Evolutionary conservation across 2,888 invertebrate species (phyloP), one percentile per base, ranked within the genome.

Genomic region (Coelinius sp.): DNA sequence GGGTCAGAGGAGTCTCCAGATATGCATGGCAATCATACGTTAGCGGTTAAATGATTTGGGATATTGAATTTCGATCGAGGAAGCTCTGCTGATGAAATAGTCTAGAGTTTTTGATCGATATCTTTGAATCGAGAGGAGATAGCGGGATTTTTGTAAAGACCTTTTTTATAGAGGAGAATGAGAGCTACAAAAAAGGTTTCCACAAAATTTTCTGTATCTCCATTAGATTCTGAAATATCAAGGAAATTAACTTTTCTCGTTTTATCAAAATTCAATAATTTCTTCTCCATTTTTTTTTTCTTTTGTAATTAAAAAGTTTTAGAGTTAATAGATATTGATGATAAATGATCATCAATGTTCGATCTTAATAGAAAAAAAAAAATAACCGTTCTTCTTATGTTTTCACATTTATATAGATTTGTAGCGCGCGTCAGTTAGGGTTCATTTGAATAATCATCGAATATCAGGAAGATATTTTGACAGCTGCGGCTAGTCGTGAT

Each of bases 401-500:
- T 49, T 49, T 49, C 7, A 20, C 14, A 49, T 49, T 20, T 8
- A 17, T 20, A 1, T 17, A 2, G 46, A 1, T 49, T 17, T 6
- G 17, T 14, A n/a, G 46, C 14, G 20, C 20, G 17, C 17, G n/a
- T 49, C 46, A 31, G 8, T 20, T 17, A 14, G 46, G 12, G 41
- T 49, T 17, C 6, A 49, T 49, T 41, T 41, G 2, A 49, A 49
- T 17, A 41, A n/a, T n/a, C 41, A 2, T 12, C n/a, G n/a, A n/a
- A n/a, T n/a, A n/a, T n/a, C n/a, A 41, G 41, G 41, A 41, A 41
- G 41, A 12, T n/a, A 41, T 25, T 10, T 17, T 27, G 7, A 12
- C 10, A 14, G 27, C 24, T n/a, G 27, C 20, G 49, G n/a, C 25
- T 53, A 22, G 17, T 66, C 20, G 31, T 8, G 44, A 75, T 75